Conservation (phyloP, 2,888 invertebrate genomes). For the Synanthedon andrenaeformis region DNA sequence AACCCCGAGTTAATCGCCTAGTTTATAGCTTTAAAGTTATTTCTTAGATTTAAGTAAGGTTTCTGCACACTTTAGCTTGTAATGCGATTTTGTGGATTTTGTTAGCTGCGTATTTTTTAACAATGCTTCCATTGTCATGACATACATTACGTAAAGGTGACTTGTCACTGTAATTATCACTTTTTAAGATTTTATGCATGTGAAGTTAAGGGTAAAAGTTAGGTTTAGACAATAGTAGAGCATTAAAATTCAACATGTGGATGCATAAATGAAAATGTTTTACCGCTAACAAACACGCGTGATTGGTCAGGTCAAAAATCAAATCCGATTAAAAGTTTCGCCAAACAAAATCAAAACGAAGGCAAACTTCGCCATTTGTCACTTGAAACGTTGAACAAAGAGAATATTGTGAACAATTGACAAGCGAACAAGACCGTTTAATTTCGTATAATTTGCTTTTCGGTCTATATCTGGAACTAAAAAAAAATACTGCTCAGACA, state of each 20-base stretch:
- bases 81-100: no score
- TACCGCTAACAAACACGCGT: no score
- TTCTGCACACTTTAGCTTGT: no score
- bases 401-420: not conserved
- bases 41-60: not conserved
- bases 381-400: not conserved
- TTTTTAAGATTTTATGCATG: no score
- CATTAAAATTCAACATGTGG: no score
- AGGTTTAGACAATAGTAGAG: no score
- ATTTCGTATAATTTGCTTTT: not conserved
- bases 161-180: no score
- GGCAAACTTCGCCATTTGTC: not conserved
- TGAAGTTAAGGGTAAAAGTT: no score
- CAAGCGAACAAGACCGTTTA: not conserved
- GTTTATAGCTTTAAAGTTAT: not conserved
- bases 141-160: no score
- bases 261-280: no score
- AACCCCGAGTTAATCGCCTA: not conserved
- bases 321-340: not conserved
- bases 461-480: not conserved
- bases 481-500: not conserved
- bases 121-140: no score
- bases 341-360: not conserved
- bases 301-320: not conserved
- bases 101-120: no score